These are phyloP conservation scores for Perca flavescens DNA, from an alignment of 2,113 vertebrate species.

Conservation along the genomic window DNA sequence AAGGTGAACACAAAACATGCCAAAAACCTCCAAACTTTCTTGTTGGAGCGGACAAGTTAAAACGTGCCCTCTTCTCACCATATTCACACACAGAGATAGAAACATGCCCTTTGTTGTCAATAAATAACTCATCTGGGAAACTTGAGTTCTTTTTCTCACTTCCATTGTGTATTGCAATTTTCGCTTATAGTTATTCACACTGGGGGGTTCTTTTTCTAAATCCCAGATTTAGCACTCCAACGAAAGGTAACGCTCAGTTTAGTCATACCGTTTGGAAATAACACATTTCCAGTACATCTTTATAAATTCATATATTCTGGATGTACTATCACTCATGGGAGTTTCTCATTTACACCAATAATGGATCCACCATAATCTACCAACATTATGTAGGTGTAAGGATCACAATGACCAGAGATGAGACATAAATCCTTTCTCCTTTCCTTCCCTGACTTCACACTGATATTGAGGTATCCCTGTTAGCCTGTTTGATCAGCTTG, in stretches of 20 bases:
- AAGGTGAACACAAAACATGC: constrained; percentile 27
- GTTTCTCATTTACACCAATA: constrained; percentile 10
- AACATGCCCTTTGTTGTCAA: constrained; percentile 54
- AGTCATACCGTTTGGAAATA: not conserved
- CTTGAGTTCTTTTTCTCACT: constrained; percentile 17
- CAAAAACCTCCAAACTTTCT: constrained; percentile 35
- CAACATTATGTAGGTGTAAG: constrained; percentile 6
- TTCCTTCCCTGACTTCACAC: constrained; percentile 46
- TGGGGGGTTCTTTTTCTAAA: not conserved
- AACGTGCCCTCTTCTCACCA: constrained; percentile 41
- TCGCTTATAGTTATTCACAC: not conserved
- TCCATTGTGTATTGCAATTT: not conserved
- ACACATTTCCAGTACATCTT: not conserved
- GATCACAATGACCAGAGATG: constrained; percentile 42
- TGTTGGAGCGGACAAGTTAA: constrained; percentile 58
- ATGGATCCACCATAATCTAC: constrained; percentile 7
- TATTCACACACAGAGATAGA: constrained; percentile 44
- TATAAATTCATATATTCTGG: not conserved
- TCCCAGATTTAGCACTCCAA: not conserved
- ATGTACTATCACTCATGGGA: not conserved
- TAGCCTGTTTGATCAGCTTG: constrained; percentile 76
- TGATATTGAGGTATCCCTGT: constrained; percentile 58
- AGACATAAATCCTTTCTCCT: constrained; percentile 60
- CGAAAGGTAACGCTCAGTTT: not conserved
- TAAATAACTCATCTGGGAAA: constrained; percentile 63